Evolutionary conservation across 1,140 invertebrate species (phyloP).

Genomic region (Belonocnema kinseyi): DNA sequence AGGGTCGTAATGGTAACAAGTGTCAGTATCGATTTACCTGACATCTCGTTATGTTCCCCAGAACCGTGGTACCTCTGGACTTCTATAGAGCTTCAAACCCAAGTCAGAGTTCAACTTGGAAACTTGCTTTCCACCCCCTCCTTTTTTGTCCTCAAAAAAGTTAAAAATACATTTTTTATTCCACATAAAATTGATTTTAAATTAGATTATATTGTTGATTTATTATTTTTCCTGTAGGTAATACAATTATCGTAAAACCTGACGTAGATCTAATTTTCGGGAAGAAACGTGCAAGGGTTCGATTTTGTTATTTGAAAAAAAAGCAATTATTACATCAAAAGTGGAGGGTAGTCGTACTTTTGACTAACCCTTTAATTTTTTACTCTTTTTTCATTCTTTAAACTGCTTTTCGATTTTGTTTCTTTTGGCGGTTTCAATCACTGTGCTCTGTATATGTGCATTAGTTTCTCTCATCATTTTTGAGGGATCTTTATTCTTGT

Average conservation of each 20-base stretch:
- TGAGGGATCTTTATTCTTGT: too few species aligned
- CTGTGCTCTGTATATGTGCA: not conserved
- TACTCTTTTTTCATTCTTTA: not conserved
- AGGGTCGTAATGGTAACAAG: conserved; percentile 29
- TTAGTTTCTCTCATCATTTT: too few species aligned
- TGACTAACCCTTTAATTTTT: not conserved
- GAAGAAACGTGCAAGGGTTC: too few species aligned
- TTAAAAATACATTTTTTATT: not conserved
- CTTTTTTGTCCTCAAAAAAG: not conserved
- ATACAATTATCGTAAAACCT: too few species aligned
- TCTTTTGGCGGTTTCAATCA: not conserved
- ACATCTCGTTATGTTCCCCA: conserved; percentile 32
- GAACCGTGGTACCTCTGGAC: not conserved
- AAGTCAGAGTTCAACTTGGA: not conserved
- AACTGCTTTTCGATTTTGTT: not conserved
- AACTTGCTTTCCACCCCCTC: not conserved
- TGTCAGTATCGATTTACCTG: conserved; percentile 51
- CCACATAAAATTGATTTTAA: too few species aligned
- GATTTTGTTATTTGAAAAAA: too few species aligned
- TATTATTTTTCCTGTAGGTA: too few species aligned
- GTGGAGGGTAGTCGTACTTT: too few species aligned
- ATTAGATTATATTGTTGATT: too few species aligned
- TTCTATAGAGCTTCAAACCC: not conserved
- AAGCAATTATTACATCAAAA: too few species aligned
- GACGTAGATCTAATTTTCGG: too few species aligned